Conservation (phyloP, 1,140 invertebrate species). For the Oscheius sp. region DNA sequence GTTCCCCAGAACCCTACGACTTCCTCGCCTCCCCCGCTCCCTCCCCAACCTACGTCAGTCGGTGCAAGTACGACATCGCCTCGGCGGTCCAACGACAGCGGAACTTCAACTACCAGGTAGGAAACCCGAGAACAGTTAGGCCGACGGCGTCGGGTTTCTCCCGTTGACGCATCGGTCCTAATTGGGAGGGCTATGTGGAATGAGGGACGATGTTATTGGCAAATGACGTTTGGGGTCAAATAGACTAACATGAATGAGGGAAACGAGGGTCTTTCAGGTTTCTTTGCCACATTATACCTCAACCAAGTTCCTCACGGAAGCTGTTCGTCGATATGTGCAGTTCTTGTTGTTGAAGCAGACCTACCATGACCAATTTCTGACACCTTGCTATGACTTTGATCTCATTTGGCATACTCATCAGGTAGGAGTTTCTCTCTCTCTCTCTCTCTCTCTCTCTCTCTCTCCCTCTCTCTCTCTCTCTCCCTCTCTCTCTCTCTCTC, state of each 20-base stretch:
- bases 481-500: not conserved
- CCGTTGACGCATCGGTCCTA: no score
- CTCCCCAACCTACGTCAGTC: constrained; percentile 45
- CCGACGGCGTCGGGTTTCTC: no score
- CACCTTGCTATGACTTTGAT: constrained; percentile 66
- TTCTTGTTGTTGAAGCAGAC: constrained; percentile 63
- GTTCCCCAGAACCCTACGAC: constrained; percentile 56
- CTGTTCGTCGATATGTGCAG: constrained; percentile 63
- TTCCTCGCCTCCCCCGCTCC: constrained; percentile 32
- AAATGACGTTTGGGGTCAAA: no score
- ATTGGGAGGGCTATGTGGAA: no score
- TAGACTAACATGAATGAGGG: no score
- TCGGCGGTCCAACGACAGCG: constrained; percentile 62
- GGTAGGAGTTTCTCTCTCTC: constrained; percentile 10
- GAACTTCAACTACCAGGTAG: constrained; percentile 63
- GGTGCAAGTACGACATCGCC: constrained; percentile 61
- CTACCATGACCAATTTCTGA: constrained; percentile 63
- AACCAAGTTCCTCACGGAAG: constrained; percentile 61
- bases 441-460: not conserved
- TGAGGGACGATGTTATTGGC: no score
- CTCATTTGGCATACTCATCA: constrained; percentile 66
- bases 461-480: not conserved
- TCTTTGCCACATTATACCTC: constrained; percentile 65
- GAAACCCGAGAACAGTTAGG: constrained; percentile 32
- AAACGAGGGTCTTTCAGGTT: no score